Evolutionary conservation across 2,888 invertebrate species (phyloP).

Genomic region (Pseudococcus longispinus): DNA sequence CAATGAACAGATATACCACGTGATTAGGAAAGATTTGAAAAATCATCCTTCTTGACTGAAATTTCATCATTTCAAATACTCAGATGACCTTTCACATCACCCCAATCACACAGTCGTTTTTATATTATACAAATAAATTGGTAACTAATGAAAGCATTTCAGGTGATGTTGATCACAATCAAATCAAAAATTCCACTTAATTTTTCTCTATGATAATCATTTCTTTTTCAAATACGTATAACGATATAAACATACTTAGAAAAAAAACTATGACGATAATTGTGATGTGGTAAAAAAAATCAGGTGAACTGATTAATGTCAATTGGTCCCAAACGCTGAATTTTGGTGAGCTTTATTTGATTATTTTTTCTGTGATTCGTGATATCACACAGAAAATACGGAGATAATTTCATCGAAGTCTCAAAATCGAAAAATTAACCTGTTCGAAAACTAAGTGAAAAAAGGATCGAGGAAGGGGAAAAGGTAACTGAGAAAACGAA

Average conservation of each 20-base stretch:
- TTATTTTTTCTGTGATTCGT: background rate
- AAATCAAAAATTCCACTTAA: background rate
- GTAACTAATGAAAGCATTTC: background rate
- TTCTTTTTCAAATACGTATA: background rate
- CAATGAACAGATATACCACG: background rate
- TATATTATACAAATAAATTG: background rate
- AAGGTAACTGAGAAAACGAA: no score
- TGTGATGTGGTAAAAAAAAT: background rate
- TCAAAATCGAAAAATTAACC: no score
- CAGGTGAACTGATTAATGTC: background rate
- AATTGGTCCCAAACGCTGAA: background rate
- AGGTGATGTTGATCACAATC: background rate
- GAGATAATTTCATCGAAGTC: no score
- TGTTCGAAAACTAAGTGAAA: no score
- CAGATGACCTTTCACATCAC: no score
- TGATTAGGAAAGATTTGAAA: background rate
- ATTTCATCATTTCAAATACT: background rate
- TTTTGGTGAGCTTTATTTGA: background rate
- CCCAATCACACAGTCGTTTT: background rate
- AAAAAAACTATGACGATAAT: background rate
- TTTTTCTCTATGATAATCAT: background rate
- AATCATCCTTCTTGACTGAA: background rate
- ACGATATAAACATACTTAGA: background rate
- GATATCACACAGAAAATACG: no score
- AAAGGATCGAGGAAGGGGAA: no score